Evolutionary conservation across 2,113 vertebrate genomes (phyloP).

Genomic region (Riparia riparia): DNA sequence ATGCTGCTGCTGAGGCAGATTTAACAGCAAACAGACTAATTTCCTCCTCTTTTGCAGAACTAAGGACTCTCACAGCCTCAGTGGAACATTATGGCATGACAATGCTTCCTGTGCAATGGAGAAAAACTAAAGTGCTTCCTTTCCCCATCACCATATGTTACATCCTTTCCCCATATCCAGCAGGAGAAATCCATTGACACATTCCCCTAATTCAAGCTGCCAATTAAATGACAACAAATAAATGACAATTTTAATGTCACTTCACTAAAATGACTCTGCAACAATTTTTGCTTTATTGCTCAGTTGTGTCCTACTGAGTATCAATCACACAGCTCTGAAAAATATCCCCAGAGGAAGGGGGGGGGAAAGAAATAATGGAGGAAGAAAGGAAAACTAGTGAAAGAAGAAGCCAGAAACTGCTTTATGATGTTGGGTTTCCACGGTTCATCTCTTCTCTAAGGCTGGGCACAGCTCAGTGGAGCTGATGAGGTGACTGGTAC

Average conservation of each 20-base stretch:
- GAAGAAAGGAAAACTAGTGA: background rate
- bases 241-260: background rate
- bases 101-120: background rate
- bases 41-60: background rate
- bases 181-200: background rate
- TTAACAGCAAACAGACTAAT: background rate
- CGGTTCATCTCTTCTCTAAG: fast-evolving
- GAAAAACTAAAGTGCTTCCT: background rate
- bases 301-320: background rate
- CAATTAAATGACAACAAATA: constrained; percentile 35
- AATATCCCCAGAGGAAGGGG: background rate
- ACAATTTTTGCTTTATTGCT: constrained; percentile 8
- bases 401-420: background rate
- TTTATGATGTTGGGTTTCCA: background rate
- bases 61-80: background rate
- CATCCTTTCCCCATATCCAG: background rate
- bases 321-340: background rate
- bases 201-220: background rate
- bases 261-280: background rate
- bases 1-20: background rate
- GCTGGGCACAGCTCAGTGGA: background rate
- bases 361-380: background rate
- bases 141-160: background rate
- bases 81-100: background rate
- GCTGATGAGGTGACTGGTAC: background rate